Evolutionary conservation across 2,888 invertebrate genomes (phyloP), one percentile per base, ranked within the genome.

Genomic region (Anagyrus pseudococci): DNA sequence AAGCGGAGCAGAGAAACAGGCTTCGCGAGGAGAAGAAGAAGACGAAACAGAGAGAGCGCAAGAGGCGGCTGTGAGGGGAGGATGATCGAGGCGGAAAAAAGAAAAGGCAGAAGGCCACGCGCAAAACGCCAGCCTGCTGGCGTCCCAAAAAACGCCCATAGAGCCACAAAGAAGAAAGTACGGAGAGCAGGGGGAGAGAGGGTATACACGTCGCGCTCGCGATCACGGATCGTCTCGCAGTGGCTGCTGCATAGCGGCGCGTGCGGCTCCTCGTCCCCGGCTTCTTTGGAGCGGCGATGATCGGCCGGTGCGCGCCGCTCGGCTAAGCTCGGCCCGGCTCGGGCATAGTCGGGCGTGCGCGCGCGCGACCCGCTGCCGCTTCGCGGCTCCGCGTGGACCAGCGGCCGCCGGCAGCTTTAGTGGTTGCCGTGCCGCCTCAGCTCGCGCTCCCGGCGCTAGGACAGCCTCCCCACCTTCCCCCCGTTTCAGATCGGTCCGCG

Each of bases 341-440:
- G 46, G 46, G 15, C 6, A 2, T 2, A 59, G 60, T 76, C 74
- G 71, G 69, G 60, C 71, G 70, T 69, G 69, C 72, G 70, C 70
- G 69, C 72, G 71, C 71, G 70, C 73, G 75, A 72, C 33, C 33
- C 33, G 73, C 72, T 73, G 73, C 72, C 70, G 72, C 73, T 17
- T 41, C 43, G n/a, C 29, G 29, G 29, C 29, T 29, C 29, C 6
- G 29, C n/a, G 41, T 41, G 41, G 6, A 6, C 41, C 41, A 17
- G 41, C 41, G 4, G 41, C 41, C 41, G 4, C n/a, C 6, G 17
- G 41, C n/a, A 15, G 15, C 22, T 15, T 48, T 57, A 60, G 57
- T 64, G 60, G 43, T 59, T 26, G 44, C 57, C 60, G 64, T 29
- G 64, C 59, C 58, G 63, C 52, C 56, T 47, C 41, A 15, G 60